Evolutionary conservation across 1,140 invertebrate genomes (phyloP), one percentile per base, ranked within the genome.

Genomic region (Centruroides sculpturatus): DNA sequence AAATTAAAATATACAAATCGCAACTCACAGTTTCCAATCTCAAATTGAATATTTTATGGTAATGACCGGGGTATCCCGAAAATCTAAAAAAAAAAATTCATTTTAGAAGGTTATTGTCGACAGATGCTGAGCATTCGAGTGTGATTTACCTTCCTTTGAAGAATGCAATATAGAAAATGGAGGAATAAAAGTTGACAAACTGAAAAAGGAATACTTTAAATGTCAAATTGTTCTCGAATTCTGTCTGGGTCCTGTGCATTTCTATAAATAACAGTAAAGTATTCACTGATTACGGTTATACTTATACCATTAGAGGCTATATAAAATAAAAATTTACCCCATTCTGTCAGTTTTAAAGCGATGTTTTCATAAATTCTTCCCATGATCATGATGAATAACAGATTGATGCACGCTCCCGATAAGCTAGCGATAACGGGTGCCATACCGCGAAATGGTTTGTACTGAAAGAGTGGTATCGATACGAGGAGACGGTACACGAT

Each of bases 161-260:
- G 70, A 90, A 91, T 3, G 86, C 87, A 56, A 91, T 86, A 72
- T 91, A 91, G 71, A 91, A 86, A 60, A 89, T 83, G 50, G 85
- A 87, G 3, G 86, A 85, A 70, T 89, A 91, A 70, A 85, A 89
- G 73, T 91, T 91, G 66, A 90, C 82, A 73, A 90, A 90, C 73
- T 90, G 86, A 70, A 91, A 89, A 62, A 89, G 77, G 73, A 89
- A 91, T 57, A 89, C 86, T 78, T 90, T 91, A 67, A 90, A 81
- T 1, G 85, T 86, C 35, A 88, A 76, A 71, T 84, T 86, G 68
- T 90, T 85, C 61, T 91, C 87, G 71, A 86, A 90, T 70, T 91
- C 85, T 35, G 83, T 84, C 75, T 90, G 85, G 3, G 87, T 91
- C 66, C 87, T 7, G 13, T 62, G 61, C 61, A 62, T 62, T n/a